A percentile compares a stretch with the other conserved stretches of the same genome.
Evolutionary conservation across 2,113 vertebrate species (phyloP).

Genomic region (Petroica traversi): DNA sequence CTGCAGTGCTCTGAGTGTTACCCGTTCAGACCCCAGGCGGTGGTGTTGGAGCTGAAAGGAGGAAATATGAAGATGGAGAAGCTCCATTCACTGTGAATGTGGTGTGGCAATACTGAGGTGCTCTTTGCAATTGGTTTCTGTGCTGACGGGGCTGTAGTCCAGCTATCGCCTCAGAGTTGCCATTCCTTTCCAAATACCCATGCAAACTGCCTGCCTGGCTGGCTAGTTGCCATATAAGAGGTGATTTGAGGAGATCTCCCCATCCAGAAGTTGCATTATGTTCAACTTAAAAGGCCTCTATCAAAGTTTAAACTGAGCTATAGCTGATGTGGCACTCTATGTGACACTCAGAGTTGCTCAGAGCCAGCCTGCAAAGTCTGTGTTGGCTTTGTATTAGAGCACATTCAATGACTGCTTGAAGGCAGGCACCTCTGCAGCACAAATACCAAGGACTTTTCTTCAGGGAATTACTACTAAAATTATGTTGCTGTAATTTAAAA

Average conservation of each 20-base stretch:
- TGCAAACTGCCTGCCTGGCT: neutral
- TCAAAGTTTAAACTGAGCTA: neutral
- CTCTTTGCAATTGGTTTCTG: neutral
- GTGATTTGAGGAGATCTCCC: neutral
- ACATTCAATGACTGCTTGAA: neutral
- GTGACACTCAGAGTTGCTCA: neutral
- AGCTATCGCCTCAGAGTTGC: neutral
- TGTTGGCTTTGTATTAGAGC: neutral
- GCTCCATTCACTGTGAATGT: rapidly evolving
- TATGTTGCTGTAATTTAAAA: neutral
- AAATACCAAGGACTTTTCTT: neutral
- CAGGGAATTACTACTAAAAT: neutral
- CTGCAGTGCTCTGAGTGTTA: no score
- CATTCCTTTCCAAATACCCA: neutral
- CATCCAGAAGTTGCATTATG: neutral
- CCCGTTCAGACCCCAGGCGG: rapidly evolving
- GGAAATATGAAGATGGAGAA: neutral
- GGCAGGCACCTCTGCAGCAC: neutral
- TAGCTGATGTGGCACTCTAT: neutral
- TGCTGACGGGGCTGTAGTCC: rapidly evolving
- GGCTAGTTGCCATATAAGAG: rapidly evolving
- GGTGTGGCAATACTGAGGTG: neutral
- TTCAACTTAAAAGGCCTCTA: neutral
- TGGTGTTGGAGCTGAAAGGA: neutral
- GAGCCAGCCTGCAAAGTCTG: neutral